Evolutionary conservation across 2,888 invertebrate genomes (phyloP).

Genomic region (Melieria omissa): DNA sequence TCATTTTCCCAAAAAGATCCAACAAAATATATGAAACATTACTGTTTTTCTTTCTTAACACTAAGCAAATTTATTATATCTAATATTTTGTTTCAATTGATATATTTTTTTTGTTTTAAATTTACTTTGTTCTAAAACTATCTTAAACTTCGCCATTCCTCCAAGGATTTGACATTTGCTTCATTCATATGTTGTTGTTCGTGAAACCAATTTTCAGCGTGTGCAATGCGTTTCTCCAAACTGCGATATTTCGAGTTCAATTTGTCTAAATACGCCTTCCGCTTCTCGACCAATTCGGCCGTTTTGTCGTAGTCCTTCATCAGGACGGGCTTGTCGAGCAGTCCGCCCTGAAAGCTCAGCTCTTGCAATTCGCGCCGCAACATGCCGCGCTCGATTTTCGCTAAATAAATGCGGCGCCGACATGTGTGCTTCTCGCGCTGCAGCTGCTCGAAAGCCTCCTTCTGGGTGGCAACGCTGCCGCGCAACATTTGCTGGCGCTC

Average conservation of each 20-base stretch:
- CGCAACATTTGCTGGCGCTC: slow-evolving; percentile 53
- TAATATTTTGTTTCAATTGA: too few species aligned
- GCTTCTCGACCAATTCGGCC: slow-evolving; percentile 24
- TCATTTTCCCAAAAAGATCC: too few species aligned
- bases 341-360: slow-evolving; percentile 53
- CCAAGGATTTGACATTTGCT: too few species aligned
- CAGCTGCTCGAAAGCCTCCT: slow-evolving; percentile 28
- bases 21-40: too few species aligned
- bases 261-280: neutral
- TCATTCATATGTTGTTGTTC: too few species aligned
- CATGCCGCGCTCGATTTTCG: slow-evolving; percentile 49
- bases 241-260: neutral
- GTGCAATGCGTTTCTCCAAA: too few species aligned
- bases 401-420: slow-evolving; percentile 46
- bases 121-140: too few species aligned
- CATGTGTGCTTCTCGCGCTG: slow-evolving; percentile 25
- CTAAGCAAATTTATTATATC: too few species aligned
- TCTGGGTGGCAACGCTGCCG: slow-evolving; percentile 36
- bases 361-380: slow-evolving; percentile 48
- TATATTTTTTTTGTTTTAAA: too few species aligned
- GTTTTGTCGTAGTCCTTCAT: slow-evolving; percentile 59
- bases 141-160: too few species aligned
- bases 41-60: too few species aligned
- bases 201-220: too few species aligned
- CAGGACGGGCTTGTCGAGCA: slow-evolving; percentile 56